Conservation (phyloP, 2,113 vertebrate species). For the Meleagris gallopavo region DNA sequence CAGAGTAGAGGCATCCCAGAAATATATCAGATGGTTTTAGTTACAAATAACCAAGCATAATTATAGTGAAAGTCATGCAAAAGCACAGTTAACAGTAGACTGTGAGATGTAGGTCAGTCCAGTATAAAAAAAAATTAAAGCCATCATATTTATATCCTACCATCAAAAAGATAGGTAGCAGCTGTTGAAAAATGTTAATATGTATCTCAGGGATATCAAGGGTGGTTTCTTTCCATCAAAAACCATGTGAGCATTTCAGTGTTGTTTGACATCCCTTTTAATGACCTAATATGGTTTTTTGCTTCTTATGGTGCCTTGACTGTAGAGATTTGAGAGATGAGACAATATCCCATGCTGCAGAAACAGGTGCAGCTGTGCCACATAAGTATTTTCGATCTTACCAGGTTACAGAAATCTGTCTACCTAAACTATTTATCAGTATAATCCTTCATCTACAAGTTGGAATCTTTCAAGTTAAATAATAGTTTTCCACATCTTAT, state of each 20-base stretch:
- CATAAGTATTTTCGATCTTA: not conserved
- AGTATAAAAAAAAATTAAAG: slow-evolving; percentile 2
- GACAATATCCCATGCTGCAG: not conserved
- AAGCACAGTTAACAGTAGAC: not conserved
- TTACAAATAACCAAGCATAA: slow-evolving; percentile 1
- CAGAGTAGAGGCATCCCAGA: not conserved
- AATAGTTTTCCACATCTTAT: not conserved
- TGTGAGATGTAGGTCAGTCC: not conserved
- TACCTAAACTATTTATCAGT: not conserved
- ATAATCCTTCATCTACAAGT: not conserved
- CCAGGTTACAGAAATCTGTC: not conserved
- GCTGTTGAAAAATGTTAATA: slow-evolving; percentile 31
- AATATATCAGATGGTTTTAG: slow-evolving; percentile 36
- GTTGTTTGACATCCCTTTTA: not conserved
- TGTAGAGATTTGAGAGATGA: not conserved
- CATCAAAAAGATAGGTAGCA: slow-evolving; percentile 37
- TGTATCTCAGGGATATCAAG: not conserved
- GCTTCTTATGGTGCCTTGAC: not conserved
- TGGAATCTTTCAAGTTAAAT: not conserved
- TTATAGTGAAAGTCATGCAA: not conserved
- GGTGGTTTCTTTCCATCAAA: slow-evolving; percentile 4
- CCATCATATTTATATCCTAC: slow-evolving; percentile 5
- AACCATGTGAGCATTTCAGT: slow-evolving; percentile 18
- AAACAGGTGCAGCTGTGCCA: not conserved
- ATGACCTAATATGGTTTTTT: not conserved